These are phyloP conservation scores for Tetraodon nigroviridis DNA, from an alignment of 2,113 vertebrate species.

Conservation along the genomic window DNA sequence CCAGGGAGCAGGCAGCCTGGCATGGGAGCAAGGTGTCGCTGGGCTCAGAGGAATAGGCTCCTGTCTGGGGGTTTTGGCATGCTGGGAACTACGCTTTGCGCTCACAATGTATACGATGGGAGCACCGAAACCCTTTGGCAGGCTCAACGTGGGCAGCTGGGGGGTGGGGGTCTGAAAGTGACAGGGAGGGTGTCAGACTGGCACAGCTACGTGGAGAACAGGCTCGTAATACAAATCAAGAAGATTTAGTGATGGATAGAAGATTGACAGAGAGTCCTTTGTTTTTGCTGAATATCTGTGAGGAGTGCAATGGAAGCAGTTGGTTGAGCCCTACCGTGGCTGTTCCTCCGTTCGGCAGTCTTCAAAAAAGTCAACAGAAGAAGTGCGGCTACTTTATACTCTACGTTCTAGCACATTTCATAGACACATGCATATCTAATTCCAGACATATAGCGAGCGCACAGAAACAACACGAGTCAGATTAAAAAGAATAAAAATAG, in stretches of 20 bases:
- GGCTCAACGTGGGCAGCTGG: constrained; percentile 67
- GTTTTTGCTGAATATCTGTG: constrained; percentile 22
- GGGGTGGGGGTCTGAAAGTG: constrained; percentile 56
- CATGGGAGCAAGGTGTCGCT: constrained; percentile 56
- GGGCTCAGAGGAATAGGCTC: constrained; percentile 46
- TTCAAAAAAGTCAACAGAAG: too few relatives aligned
- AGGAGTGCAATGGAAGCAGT: too few relatives aligned
- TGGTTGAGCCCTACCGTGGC: too few relatives aligned
- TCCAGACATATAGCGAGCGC: too few relatives aligned
- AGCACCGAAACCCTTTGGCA: constrained; percentile 66
- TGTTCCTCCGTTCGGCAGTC: too few relatives aligned
- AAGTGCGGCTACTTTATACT: too few relatives aligned
- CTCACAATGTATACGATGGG: constrained; percentile 59
- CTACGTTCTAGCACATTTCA: too few relatives aligned
- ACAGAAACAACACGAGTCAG: background rate
- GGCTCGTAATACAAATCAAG: constrained; percentile 67
- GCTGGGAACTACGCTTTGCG: constrained; percentile 42
- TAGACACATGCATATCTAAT: too few relatives aligned
- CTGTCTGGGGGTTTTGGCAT: constrained; percentile 61
- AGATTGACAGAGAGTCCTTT: constrained; percentile 58
- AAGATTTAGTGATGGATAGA: constrained; percentile 61
- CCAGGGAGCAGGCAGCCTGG: constrained; percentile 56
- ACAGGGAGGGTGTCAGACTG: constrained; percentile 57
- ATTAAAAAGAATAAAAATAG: constrained; percentile 19
- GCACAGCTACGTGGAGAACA: constrained; percentile 51